phyloP scores from a whole-genome alignment of 2,797 vertebrate genomes.

The Geranospiza caerulescens region DNA sequence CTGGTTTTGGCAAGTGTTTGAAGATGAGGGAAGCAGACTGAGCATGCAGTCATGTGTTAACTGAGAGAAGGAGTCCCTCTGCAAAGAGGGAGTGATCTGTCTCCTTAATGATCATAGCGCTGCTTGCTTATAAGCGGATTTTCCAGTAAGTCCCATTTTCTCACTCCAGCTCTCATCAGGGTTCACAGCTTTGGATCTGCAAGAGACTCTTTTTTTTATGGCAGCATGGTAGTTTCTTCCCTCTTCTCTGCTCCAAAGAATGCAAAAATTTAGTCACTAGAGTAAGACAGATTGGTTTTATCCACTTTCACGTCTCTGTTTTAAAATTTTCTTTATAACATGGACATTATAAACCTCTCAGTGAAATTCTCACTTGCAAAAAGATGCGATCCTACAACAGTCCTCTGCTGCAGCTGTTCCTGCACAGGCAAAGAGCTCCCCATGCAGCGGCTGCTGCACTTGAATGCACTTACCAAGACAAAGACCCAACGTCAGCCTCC shows the following conservation, averaged over 20 bases:
- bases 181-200: background rate
- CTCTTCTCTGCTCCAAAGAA: background rate
- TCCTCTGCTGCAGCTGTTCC: background rate
- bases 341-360: background rate
- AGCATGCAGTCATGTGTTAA: background rate
- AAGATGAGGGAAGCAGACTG: background rate
- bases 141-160: background rate
- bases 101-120: fast-evolving
- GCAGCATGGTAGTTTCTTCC: background rate
- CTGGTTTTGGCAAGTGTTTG: background rate
- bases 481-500: background rate
- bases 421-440: background rate
- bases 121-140: background rate
- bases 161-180: background rate
- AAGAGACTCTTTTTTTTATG: background rate
- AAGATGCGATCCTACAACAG: background rate
- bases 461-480: background rate
- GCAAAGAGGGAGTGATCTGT: background rate
- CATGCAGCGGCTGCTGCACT: background rate
- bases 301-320: background rate
- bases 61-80: background rate
- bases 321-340: background rate
- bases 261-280: background rate
- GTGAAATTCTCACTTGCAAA: background rate
- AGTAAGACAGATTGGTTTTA: background rate